Conservation (phyloP, 2,888 invertebrate species). For the Lumbricus terrestris region DNA sequence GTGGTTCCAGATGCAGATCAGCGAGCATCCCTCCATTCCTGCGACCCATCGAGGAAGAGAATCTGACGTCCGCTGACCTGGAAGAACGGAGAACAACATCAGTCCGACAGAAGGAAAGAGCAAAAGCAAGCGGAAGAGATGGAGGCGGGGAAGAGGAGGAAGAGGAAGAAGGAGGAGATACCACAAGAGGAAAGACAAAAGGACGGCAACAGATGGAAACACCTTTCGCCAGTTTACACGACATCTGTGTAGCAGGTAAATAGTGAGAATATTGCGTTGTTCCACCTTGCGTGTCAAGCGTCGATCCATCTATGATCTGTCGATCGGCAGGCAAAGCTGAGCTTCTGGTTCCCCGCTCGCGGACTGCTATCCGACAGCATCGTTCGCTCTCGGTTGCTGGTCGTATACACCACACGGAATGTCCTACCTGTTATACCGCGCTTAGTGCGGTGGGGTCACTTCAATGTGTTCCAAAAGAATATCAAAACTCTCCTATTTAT, state of each 20-base stretch:
- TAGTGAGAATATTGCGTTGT: not conserved
- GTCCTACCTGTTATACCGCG: too few relatives aligned
- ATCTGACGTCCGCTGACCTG: not conserved
- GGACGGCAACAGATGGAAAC: not conserved
- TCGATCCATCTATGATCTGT: too few relatives aligned
- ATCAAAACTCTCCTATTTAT: too few relatives aligned
- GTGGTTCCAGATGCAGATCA: conserved; percentile 10
- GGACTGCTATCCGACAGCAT: too few relatives aligned
- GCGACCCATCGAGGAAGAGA: conserved; percentile 15
- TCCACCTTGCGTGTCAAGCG: too few relatives aligned
- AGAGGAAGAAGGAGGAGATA: not conserved
- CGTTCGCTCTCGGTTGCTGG: too few relatives aligned
- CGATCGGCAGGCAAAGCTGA: too few relatives aligned
- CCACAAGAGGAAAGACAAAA: not conserved
- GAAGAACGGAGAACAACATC: not conserved
- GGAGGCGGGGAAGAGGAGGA: too few relatives aligned
- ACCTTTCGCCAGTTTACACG: not conserved
- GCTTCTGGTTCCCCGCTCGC: too few relatives aligned
- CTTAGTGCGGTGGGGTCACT: too few relatives aligned
- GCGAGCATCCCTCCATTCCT: conserved; percentile 15
- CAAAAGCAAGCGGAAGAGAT: not conserved
- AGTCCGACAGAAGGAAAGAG: not conserved
- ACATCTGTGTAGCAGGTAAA: not conserved
- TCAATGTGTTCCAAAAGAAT: too few relatives aligned
- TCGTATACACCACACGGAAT: too few relatives aligned